Evolutionary conservation across 2,888 invertebrate genomes (phyloP), one percentile per base, ranked within the genome.

Genomic region (Ferdinandea cuprea): DNA sequence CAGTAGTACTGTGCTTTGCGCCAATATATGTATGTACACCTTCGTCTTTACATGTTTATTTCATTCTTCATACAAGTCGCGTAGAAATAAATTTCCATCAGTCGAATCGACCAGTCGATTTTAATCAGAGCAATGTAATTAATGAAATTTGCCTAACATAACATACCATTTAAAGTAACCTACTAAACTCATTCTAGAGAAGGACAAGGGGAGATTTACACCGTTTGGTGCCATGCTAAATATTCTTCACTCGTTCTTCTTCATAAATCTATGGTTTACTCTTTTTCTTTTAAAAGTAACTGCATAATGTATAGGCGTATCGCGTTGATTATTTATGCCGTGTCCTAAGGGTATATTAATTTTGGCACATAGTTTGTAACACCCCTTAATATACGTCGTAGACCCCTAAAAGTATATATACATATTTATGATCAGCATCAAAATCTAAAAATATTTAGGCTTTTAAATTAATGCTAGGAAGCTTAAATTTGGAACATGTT

Each of bases 1-100:
- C 37, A 21, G 52, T 61, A 42, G 74, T 63, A 61, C 42, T 56
- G 48, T 56, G 61, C 68, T 74, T 80, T n/a, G 74, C 74, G 74
- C 80, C 80, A 80, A 78, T 63, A 80, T 69, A n/a, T n/a, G n/a
- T n/a, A n/a, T n/a, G n/a, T n/a, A 63, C 68, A 74, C 68, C 61
- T 74, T 42, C 32, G 40, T 50, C 37, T 74, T 80, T 65, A 69
- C 61, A 63, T 80, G 69, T 80, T 80, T 61, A 74, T 69, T 80
- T 61, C 68, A 74, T 73, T 74, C 63, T 58, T 74, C 74, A 65
- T 63, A 63, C 58, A 74, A 74, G 69, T 63, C 50, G 68, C 68
- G 35, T 21, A 52, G 61, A 74, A 58, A 69, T 80, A 74, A 69
- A 80, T 80, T 74, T 30, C 37, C 42, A n/a, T 48, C 8, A 21